A percentile compares a stretch with the other conserved stretches of the same genome.
Evolutionary conservation across 2,888 invertebrate genomes (phyloP).

Genomic region (Polymixis flavicincta): DNA sequence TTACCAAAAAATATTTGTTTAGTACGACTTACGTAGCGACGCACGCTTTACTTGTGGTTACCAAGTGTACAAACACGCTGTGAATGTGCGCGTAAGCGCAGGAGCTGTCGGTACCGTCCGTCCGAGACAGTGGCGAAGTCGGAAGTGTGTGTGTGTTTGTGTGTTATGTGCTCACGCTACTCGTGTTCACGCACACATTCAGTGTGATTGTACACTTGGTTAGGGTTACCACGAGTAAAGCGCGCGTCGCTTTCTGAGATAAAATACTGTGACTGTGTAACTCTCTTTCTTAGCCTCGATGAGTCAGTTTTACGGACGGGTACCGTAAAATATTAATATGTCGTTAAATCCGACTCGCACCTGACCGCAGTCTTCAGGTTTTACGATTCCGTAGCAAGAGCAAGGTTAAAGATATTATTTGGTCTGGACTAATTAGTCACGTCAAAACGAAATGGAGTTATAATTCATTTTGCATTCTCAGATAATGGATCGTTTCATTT

Average conservation of each 20-base stretch:
- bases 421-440: slow-evolving; percentile 84
- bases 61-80: background rate
- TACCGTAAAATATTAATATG: background rate
- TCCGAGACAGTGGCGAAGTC: background rate
- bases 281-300: background rate
- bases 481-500: slow-evolving; percentile 72
- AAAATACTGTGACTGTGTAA: background rate
- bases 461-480: slow-evolving; percentile 78
- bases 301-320: background rate
- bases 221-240: background rate
- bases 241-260: background rate
- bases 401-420: slow-evolving; percentile 79
- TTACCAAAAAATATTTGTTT: too few relatives aligned
- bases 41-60: background rate
- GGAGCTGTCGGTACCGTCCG: background rate
- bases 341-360: slow-evolving; percentile 42
- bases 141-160: background rate
- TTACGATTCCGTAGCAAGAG: slow-evolving; percentile 74
- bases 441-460: slow-evolving; percentile 82
- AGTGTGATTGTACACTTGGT: background rate
- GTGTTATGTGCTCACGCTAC: background rate
- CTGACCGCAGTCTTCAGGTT: slow-evolving; percentile 63
- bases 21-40: background rate
- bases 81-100: background rate
- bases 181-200: background rate